Evolutionary conservation across 2,888 invertebrate species (phyloP).

Genomic region (Meliscaeva auricollis): DNA sequence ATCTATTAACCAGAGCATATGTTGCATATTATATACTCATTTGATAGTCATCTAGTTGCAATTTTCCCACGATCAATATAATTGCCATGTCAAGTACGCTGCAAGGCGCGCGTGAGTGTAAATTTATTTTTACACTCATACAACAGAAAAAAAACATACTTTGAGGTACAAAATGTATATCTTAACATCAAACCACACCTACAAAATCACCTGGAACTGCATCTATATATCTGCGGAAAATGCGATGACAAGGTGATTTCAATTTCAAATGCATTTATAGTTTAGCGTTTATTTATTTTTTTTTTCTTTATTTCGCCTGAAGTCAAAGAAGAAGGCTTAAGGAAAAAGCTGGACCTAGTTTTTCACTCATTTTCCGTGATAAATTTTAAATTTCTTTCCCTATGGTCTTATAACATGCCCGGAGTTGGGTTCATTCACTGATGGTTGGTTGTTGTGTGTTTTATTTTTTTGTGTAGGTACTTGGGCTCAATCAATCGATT

Average conservation of each 20-base stretch:
- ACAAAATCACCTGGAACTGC: slow-evolving; percentile 32
- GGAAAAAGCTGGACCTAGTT: slow-evolving; percentile 19
- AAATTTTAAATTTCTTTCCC: slow-evolving; percentile 53
- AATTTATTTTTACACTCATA: slow-evolving; percentile 18
- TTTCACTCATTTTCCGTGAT: slow-evolving; percentile 43
- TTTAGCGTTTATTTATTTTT: background rate
- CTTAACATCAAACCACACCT: slow-evolving; percentile 29
- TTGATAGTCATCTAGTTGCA: slow-evolving; percentile 36
- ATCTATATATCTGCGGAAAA: background rate
- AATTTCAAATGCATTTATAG: slow-evolving; percentile 17
- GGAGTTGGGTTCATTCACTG: slow-evolving; percentile 51
- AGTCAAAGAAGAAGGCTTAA: background rate
- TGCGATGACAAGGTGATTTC: slow-evolving; percentile 37
- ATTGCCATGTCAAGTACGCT: slow-evolving; percentile 23
- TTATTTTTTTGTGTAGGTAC: slow-evolving; percentile 4
- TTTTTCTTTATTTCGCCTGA: background rate
- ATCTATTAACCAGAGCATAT: slow-evolving; percentile 52
- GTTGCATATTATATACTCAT: background rate
- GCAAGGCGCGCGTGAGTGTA: slow-evolving; percentile 8
- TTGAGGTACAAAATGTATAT: slow-evolving; percentile 6
- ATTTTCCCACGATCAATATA: slow-evolving; percentile 42
- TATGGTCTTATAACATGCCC: slow-evolving; percentile 22
- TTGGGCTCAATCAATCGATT: slow-evolving; percentile 70
- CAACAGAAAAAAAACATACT: too few relatives aligned
- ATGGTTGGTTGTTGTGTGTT: background rate